Evolutionary conservation across 2,113 vertebrate genomes (phyloP).

Genomic region (Heptranchias perlo): DNA sequence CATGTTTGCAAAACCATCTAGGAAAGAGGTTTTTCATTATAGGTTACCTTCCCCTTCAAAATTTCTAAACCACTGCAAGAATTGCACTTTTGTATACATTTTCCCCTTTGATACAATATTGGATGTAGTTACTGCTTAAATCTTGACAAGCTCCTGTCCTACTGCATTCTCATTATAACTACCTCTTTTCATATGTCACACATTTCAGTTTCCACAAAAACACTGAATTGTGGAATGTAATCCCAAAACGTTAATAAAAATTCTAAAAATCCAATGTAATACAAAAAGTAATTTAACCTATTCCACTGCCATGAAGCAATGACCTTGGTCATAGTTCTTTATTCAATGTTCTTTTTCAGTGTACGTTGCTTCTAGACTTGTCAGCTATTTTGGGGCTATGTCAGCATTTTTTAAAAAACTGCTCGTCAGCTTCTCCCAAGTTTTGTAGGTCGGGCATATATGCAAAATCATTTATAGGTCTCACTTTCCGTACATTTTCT

Average conservation of each 20-base stretch:
- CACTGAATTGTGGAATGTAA: background rate
- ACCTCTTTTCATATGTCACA: background rate
- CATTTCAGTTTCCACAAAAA: background rate
- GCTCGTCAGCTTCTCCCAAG: slow-evolving; percentile 17
- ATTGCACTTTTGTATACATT: background rate
- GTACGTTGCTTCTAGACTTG: background rate
- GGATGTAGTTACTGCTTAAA: background rate
- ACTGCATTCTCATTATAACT: background rate
- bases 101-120: background rate
- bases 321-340: background rate
- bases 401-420: background rate
- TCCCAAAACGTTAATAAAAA: background rate
- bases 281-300: background rate
- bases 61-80: background rate
- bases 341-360: background rate
- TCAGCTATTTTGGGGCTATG: background rate
- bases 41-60: background rate
- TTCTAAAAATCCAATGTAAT: background rate
- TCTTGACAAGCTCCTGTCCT: background rate
- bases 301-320: background rate
- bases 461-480: background rate
- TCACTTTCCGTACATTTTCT: background rate
- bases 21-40: background rate
- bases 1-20: background rate
- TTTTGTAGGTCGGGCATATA: background rate